Base-by-base conservation (phyloP, 2,113 vertebrate species). In the Calyptommatus sinebrachiatus region DNA sequence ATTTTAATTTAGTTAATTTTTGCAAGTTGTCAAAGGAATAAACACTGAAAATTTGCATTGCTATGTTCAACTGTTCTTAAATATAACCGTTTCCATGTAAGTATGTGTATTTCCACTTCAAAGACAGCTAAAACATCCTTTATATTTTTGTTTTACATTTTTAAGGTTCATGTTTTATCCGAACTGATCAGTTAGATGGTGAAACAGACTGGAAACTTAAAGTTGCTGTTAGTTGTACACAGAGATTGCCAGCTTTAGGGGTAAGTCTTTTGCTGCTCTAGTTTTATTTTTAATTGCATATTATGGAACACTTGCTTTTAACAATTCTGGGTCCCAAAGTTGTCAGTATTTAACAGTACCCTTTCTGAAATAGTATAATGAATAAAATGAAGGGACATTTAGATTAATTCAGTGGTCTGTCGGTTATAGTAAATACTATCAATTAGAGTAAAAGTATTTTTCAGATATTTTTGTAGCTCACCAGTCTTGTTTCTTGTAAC, bases 141-240 rank as follows among this genome's bases (percentile, higher is more conserved):
- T 50, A 82, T 11, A 2, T 81, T 9, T 88, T n/a, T 83, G 60
- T 83, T 63, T 78, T 88, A 0, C 86, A 5, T 81, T 88, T 88
- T 90, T 50, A 90, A 99, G 98, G 98, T 61, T 90, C 97, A 0
- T 99, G 98, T 90, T 99, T 99, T 90, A 97, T 99, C 91, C 94
- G 97, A 79, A 99, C 97, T 5, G 98, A 99, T 84, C 98, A 99
- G 91, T 96, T 99, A 1, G 98, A 99, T 67, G 98, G 98, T 72
- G 98, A 99, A 86, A 99, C 98, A 0, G 98, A 99, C 91, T 99
- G 98, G 98, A 99, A 99, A 83, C 95, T 99, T 86, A 99, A 97
- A 90, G 95, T 99, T 53, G 96, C 97, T 0, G 98, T 99, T 41
- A 94, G 93, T 85, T 99, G 97, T 92, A 99, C 98, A 0, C 98